Evolutionary conservation across 1,140 invertebrate species (phyloP).

Genomic region (Lepidotrigona ventralis): DNA sequence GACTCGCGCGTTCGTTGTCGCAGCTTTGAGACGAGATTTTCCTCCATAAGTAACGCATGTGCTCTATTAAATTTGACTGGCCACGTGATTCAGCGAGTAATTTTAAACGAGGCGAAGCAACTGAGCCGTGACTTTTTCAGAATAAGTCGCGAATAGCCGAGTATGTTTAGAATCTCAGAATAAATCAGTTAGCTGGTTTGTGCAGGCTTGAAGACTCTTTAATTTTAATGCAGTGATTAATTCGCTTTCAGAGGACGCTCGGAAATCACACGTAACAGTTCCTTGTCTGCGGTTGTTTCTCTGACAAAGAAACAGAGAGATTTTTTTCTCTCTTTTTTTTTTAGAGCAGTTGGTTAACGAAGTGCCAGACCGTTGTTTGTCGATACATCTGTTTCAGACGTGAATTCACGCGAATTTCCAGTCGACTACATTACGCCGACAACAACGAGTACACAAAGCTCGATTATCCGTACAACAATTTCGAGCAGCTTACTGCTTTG

Average conservation of each 20-base stretch:
- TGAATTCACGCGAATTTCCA: background rate
- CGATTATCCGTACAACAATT: constrained; percentile 27
- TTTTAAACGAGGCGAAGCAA: background rate
- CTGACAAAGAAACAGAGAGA: too few species aligned
- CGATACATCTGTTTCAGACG: background rate
- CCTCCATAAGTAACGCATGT: background rate
- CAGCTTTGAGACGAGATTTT: background rate
- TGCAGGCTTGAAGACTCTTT: background rate
- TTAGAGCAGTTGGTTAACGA: background rate
- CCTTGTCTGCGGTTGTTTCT: background rate
- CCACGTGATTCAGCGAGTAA: background rate
- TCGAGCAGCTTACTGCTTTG: constrained; percentile 11
- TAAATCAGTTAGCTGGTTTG: too few species aligned
- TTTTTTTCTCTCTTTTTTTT: too few species aligned
- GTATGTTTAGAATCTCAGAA: too few species aligned
- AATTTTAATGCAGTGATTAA: background rate
- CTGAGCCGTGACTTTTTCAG: too few species aligned
- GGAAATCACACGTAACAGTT: background rate
- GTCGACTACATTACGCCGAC: background rate
- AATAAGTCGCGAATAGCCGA: too few species aligned
- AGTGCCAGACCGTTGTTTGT: background rate
- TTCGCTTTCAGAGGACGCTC: background rate
- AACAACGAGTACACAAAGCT: background rate
- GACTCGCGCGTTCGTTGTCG: background rate
- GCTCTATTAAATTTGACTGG: too few species aligned